A percentile compares a stretch with the other conserved stretches of the same genome.
These are phyloP conservation scores for Acipenser oxyrinchus DNA, from an alignment of 2,797 vertebrate genomes.

Conservation along the genomic window DNA sequence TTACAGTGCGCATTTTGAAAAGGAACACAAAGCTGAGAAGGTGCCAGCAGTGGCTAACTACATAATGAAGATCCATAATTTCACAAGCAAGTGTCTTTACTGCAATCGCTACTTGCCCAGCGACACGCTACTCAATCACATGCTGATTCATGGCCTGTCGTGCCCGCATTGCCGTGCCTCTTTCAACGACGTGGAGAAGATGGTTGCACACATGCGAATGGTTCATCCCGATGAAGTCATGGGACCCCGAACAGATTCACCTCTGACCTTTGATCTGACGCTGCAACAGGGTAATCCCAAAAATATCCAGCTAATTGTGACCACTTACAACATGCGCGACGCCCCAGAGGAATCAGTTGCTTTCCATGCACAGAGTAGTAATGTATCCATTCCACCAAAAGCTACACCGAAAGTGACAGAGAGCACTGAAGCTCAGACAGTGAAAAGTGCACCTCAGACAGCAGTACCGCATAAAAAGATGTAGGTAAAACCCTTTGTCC, in stretches of 20 bases:
- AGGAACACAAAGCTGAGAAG: constrained; percentile 97
- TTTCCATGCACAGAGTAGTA: constrained; percentile 85
- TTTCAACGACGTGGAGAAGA: constrained; percentile 97
- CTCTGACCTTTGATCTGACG: constrained; percentile 92
- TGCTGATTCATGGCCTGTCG: constrained; percentile 93
- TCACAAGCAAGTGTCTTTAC: constrained; percentile 98
- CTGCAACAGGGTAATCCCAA: constrained; percentile 96
- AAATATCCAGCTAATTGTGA: constrained; percentile 92
- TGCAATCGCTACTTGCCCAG: constrained; percentile 97
- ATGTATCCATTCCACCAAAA: constrained; percentile 53
- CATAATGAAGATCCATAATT: constrained; percentile 99
- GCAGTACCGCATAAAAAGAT: constrained; percentile 95
- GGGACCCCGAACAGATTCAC: constrained; percentile 87
- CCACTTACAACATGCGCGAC: constrained; percentile 93
- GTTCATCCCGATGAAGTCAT: constrained; percentile 85
- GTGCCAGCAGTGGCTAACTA: constrained; percentile 95
- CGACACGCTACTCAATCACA: constrained; percentile 92
- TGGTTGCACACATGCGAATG: constrained; percentile 92
- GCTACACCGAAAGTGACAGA: constrained; percentile 72
- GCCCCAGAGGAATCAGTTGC: constrained; percentile 90
- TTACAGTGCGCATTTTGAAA: constrained; percentile 94
- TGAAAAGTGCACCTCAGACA: constrained; percentile 74
- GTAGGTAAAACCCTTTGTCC: constrained; percentile 96
- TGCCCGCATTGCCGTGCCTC: constrained; percentile 92
- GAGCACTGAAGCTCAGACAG: constrained; percentile 53